A percentile compares a stretch with the other conserved stretches of the same genome.
These are phyloP conservation scores for Stylophora pistillata DNA, from an alignment of 64 coral and sea anemone genomes.

Conservation along the genomic window DNA sequence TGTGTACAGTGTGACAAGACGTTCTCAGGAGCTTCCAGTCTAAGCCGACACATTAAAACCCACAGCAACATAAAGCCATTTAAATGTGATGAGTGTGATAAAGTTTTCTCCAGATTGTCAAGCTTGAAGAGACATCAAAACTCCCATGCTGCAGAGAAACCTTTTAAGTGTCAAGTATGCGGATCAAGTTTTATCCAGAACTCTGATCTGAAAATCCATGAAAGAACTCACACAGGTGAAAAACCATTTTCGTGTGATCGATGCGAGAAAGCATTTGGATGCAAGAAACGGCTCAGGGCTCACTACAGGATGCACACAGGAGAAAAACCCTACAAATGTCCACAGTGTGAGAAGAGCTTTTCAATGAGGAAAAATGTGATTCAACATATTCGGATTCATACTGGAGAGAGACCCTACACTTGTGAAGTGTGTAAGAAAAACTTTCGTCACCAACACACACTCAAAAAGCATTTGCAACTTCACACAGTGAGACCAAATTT, in stretches of 20 bases:
- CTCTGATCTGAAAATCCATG: conserved; percentile 39
- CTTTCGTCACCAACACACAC: conserved; percentile 35
- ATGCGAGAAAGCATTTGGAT: conserved; percentile 32
- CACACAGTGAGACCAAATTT: not conserved
- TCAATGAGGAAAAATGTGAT: conserved; percentile 29
- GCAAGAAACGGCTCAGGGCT: not conserved
- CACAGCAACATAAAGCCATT: conserved; percentile 30
- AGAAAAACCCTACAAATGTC: conserved; percentile 47
- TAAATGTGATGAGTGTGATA: conserved; percentile 8
- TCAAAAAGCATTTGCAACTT: conserved; percentile 34
- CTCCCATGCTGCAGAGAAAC: conserved; percentile 29
- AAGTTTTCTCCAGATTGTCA: conserved; percentile 1
- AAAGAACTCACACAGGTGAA: conserved; percentile 57
- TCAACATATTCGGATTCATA: conserved; percentile 32
- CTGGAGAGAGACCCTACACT: conserved; percentile 21
- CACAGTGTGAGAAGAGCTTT: conserved; percentile 31
- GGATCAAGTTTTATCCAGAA: conserved; percentile 25
- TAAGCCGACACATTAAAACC: conserved; percentile 32
- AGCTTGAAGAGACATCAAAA: conserved; percentile 31
- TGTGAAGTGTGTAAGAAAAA: conserved; percentile 39
- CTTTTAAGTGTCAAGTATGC: conserved; percentile 39
- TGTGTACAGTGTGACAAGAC: conserved; percentile 27
- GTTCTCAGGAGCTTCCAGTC: conserved; percentile 1
- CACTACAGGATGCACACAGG: conserved; percentile 49
- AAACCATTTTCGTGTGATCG: conserved; percentile 48